phyloP scores from a whole-genome alignment of 2,797 vertebrate species.

The Sphenodon punctatus region DNA sequence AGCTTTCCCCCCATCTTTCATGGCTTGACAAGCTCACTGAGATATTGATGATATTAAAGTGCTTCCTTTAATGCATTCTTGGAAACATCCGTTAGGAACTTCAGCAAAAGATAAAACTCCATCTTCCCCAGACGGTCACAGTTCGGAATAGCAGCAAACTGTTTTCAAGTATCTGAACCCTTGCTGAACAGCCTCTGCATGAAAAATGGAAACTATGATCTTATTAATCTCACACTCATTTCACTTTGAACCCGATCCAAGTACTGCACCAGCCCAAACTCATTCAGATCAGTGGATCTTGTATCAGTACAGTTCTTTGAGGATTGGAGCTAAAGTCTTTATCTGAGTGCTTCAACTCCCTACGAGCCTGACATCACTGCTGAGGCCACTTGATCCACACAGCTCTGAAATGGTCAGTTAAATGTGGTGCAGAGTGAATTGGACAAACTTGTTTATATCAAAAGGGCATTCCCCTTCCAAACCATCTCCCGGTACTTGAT shows the following conservation, averaged over 20 bases:
- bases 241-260: not conserved
- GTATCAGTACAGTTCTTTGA: too few relatives aligned
- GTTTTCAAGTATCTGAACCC: not conserved
- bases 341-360: not conserved
- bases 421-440: rapidly evolving
- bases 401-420: not conserved
- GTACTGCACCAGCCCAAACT: too few relatives aligned
- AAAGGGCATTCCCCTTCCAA: not conserved
- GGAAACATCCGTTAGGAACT: not conserved
- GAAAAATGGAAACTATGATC: not conserved
- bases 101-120: not conserved
- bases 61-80: not conserved
- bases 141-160: not conserved
- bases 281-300: not conserved
- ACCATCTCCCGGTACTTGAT: not conserved
- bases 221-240: not conserved
- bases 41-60: not conserved
- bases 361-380: not conserved
- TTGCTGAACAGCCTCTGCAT: not conserved
- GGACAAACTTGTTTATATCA: not conserved
- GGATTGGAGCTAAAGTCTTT: not conserved
- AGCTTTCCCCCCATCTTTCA: not conserved
- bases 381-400: rapidly evolving
- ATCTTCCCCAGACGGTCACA: rapidly evolving
- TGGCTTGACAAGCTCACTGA: not conserved